Percentiles rank a stretch among this genome's conserved stretches.
These are phyloP conservation scores for Sinonovacula constricta DNA, from an alignment of 1,140 invertebrate species.

Conservation along the genomic window DNA sequence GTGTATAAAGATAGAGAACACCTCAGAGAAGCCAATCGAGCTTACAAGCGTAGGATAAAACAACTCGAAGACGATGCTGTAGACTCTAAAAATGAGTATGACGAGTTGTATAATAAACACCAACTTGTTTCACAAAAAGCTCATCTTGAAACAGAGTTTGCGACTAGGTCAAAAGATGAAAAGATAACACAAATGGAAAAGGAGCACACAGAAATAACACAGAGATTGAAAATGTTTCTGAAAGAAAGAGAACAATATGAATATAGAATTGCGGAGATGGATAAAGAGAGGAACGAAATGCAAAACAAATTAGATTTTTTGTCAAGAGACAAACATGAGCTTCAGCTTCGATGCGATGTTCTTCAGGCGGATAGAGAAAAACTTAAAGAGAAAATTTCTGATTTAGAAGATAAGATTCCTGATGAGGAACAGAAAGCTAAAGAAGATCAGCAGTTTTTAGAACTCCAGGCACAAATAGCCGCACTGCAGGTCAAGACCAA, in stretches of 20 bases:
- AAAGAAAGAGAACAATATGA: slow-evolving; percentile 46
- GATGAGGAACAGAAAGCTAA: slow-evolving; percentile 38
- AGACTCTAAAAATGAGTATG: slow-evolving; percentile 19
- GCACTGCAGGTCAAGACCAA: slow-evolving; percentile 34
- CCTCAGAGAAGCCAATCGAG: slow-evolving; percentile 31
- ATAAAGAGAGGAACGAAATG: slow-evolving; percentile 45
- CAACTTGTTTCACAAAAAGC: slow-evolving; percentile 42
- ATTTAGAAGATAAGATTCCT: slow-evolving; percentile 31
- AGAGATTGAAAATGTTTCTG: slow-evolving; percentile 40
- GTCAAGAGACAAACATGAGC: slow-evolving; percentile 37
- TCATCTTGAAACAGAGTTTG: slow-evolving; percentile 45
- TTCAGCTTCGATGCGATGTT: slow-evolving; percentile 33
- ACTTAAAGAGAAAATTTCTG: slow-evolving; percentile 25
- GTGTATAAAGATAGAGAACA: slow-evolving; percentile 41
- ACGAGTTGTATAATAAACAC: slow-evolving; percentile 29
- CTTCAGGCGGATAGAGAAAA: slow-evolving; percentile 48
- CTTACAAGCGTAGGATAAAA: slow-evolving; percentile 35
- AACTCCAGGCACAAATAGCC: slow-evolving; percentile 35
- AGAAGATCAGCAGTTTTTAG: slow-evolving; percentile 42
- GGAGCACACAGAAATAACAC: slow-evolving; percentile 31
- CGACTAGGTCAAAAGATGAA: slow-evolving; percentile 37
- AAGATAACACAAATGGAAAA: slow-evolving; percentile 38
- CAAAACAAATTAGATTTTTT: slow-evolving; percentile 47
- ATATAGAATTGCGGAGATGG: slow-evolving; percentile 47
- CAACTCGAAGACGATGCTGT: slow-evolving; percentile 32